Conservation (phyloP, 2,797 vertebrate species). For the Paratrypauchen microcephalus region DNA sequence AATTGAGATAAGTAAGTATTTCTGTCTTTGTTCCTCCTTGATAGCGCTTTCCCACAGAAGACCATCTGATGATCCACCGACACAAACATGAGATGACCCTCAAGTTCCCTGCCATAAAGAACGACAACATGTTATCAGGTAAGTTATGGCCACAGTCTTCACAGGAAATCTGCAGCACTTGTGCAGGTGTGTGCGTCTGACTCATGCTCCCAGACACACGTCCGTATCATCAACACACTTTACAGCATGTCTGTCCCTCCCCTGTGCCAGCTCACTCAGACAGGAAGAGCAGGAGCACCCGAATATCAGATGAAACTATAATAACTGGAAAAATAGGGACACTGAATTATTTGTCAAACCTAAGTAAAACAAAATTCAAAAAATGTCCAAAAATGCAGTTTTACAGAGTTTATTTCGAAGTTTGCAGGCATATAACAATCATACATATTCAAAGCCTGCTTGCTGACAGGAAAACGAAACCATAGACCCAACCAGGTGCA, state of each 20-base stretch:
- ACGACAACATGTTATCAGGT: conserved; percentile 99
- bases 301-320: background rate
- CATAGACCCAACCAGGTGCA: no score
- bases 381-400: no score
- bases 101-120: conserved; percentile 99
- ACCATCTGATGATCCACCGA: conserved; percentile 99
- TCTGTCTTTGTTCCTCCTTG: conserved; percentile 8
- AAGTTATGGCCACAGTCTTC: conserved; percentile 66
- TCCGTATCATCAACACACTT: conserved; percentile 49
- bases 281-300: background rate
- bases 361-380: no score
- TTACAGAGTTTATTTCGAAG: no score
- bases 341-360: no score
- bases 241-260: conserved; percentile 36
- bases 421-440: no score
- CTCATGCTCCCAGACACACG: conserved; percentile 44
- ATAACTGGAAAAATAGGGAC: no score
- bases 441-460: no score
- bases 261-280: conserved; percentile 23
- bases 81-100: conserved; percentile 99
- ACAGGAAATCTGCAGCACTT: conserved; percentile 19
- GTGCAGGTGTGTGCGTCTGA: conserved; percentile 53
- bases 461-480: no score
- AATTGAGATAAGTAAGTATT: background rate
- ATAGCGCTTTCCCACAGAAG: conserved; percentile 97